Base-by-base conservation (phyloP, 2,113 vertebrate species). In the Pygoscelis antarcticus region DNA sequence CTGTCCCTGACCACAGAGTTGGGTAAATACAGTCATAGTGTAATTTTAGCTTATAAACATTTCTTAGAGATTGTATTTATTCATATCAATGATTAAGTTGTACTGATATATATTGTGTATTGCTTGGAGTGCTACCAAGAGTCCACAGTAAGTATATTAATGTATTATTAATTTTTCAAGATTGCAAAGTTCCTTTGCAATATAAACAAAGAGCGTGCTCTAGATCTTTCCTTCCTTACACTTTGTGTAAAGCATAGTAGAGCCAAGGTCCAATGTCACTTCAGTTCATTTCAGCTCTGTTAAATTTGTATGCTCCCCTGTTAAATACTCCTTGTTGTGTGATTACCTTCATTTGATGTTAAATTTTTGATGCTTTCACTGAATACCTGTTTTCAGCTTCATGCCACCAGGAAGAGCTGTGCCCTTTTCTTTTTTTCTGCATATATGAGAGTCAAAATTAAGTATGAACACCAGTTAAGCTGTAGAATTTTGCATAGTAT, bases 1-100 rank as follows among this genome's bases (percentile, higher is more conserved):
- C 85, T 58, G 93, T 96, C 66, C 70, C 97, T 93, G 96, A 98
- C 55, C 84, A 96, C 52, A 93, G 86, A 62, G 96, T 96, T 97
- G 98, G 99, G 99, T 99, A 98, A 97, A 83, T 89, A 96, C n/a
- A 74, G 14, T 78, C 71, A 34, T 40, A 74, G 44, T 91, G 27
- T 94, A 46, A 87, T 94, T 97, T 96, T 76, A 83, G 10, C 82
- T 93, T 71, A 83, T 21, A 83, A 76, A 90, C 36, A 8, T 91
- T 78, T 23, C 38, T 76, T 79, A 72, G 57, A 93, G 44, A 74
- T 71, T 90, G 34, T 93, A 34, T 91, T 83, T 80, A 23, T 89
- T 81, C n/a, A 19, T 69, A 57, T 86, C 20, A 78, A 3, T 82
- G 38, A 83, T 66, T 83, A 90, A 70, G 42, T 89, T 89, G 27